Percentiles rank a stretch among this genome's conserved stretches.
These are phyloP conservation scores for Parochlus steinenii DNA, from an alignment of 2,888 invertebrate genomes.

Conservation along the genomic window DNA sequence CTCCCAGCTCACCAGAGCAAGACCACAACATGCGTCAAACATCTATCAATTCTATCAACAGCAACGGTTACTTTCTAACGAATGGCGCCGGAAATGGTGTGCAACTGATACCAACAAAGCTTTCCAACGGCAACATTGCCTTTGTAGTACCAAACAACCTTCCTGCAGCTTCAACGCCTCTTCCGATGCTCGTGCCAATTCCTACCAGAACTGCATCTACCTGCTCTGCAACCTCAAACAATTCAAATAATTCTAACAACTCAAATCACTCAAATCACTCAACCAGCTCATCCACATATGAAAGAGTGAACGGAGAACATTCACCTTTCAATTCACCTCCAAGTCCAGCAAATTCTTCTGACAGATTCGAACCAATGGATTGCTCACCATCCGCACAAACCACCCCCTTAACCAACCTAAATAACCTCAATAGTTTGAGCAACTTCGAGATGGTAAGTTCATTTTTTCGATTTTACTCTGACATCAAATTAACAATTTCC, in stretches of 20 bases:
- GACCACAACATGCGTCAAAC: constrained; percentile 22
- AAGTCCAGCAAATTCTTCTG: constrained; percentile 32
- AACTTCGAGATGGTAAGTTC: constrained; percentile 17
- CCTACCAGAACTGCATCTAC: constrained; percentile 59
- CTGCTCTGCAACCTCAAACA: constrained; percentile 46
- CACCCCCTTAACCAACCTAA: constrained; percentile 24
- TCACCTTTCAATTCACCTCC: constrained; percentile 41
- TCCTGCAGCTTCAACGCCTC: constrained; percentile 32
- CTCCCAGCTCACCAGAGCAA: constrained; percentile 28
- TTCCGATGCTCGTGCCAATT: constrained; percentile 56
- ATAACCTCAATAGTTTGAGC: constrained; percentile 24
- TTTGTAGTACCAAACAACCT: constrained; percentile 55
- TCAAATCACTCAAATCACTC: constrained; percentile 28
- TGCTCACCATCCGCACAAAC: constrained; percentile 23
- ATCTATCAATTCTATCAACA: too few species aligned
- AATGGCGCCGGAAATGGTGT: constrained; percentile 54
- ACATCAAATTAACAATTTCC: too few species aligned
- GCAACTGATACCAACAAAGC: constrained; percentile 61
- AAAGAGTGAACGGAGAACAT: constrained; percentile 30
- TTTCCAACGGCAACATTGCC: constrained; percentile 71
- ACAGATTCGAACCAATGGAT: constrained; percentile 31
- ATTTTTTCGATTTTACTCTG: constrained; percentile 16
- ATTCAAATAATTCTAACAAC: too few species aligned
- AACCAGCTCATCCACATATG: constrained; percentile 33
- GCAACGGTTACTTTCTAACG: constrained; percentile 42